Conservation (phyloP, 2,797 vertebrate genomes). For the Okamejei kenojei region DNA sequence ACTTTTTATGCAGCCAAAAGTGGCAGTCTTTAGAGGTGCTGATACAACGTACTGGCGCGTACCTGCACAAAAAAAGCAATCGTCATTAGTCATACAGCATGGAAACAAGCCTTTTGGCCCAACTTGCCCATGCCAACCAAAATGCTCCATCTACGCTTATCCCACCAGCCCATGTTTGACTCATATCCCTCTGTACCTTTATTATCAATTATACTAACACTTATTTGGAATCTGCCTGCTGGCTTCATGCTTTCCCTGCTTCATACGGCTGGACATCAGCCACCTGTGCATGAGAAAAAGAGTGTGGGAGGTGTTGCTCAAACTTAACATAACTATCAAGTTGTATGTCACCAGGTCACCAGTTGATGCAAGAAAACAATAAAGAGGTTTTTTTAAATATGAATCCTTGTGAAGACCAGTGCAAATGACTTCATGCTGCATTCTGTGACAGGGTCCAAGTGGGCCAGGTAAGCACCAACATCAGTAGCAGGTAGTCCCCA, state of each 20-base stretch:
- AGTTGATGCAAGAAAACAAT: not conserved
- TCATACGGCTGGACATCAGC: not conserved
- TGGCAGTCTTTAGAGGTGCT: too few relatives aligned
- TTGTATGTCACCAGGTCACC: not conserved
- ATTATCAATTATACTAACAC: not conserved
- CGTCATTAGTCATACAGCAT: too few relatives aligned
- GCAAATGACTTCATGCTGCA: not conserved
- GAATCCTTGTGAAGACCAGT: not conserved
- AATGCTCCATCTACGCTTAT: too few relatives aligned
- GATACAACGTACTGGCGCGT: too few relatives aligned
- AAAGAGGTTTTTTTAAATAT: not conserved
- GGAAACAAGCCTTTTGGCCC: too few relatives aligned
- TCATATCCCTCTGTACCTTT: too few relatives aligned
- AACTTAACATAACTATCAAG: not conserved
- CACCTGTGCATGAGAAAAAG: not conserved
- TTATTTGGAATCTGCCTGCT: not conserved
- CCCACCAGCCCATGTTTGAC: too few relatives aligned
- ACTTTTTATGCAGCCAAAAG: too few relatives aligned
- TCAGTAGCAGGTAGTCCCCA: not conserved
- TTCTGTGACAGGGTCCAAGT: not conserved
- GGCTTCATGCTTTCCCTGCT: not conserved
- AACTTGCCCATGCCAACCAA: too few relatives aligned
- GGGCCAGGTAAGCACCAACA: not conserved
- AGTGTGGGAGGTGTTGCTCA: not conserved
- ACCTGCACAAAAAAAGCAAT: too few relatives aligned